phyloP scores from a whole-genome alignment of 1,140 invertebrate genomes.

The Geopemphigus sp. region DNA sequence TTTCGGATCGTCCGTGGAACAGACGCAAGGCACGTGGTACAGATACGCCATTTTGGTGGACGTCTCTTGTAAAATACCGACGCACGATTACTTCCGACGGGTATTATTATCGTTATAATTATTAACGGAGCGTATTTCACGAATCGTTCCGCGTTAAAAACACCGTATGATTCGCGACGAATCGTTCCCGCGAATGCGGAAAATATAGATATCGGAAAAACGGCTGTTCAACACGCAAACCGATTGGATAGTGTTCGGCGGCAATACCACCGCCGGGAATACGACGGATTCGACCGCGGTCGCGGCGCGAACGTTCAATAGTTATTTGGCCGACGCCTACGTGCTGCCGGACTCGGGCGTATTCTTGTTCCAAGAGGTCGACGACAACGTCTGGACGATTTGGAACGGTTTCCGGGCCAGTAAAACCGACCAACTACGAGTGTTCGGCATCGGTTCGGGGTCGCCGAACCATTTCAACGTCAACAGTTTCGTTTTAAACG shows the following conservation, averaged over 20 bases:
- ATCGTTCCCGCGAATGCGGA: too few relatives aligned
- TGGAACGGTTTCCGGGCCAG: constrained; percentile 16
- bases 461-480: neutral
- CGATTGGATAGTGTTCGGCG: neutral
- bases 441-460: neutral
- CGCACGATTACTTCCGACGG: too few relatives aligned
- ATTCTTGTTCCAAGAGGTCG: neutral
- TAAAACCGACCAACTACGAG: neutral
- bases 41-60: neutral
- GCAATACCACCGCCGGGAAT: neutral
- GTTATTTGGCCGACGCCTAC: neutral
- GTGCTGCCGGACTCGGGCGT: constrained; percentile 5
- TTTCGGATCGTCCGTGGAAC: neutral
- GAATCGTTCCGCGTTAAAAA: too few relatives aligned
- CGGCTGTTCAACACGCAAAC: constrained; percentile 15
- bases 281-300: neutral
- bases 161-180: too few relatives aligned
- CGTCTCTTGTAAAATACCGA: neutral
- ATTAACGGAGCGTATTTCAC: too few relatives aligned
- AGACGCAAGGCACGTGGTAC: neutral
- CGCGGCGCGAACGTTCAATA: neutral
- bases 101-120: too few relatives aligned
- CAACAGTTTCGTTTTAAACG: neutral
- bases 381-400: neutral
- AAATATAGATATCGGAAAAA: neutral